Base-by-base conservation (phyloP, 2,888 invertebrate species). In the Choristoneura rosaceana region DNA sequence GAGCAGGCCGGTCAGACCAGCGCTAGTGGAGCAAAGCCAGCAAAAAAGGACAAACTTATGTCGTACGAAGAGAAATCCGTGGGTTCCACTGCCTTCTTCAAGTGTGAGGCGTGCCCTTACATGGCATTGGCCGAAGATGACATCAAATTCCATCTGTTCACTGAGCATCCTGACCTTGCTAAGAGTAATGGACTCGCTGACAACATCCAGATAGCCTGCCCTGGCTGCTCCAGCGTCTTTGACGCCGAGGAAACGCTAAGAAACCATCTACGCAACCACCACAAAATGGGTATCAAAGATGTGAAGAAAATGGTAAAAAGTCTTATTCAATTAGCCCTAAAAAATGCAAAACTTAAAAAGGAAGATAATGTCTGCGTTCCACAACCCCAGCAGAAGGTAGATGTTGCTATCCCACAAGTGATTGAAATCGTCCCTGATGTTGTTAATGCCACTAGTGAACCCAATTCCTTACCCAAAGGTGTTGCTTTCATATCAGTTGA, bases 151-250 rank as follows among this genome's bases (percentile, higher is more conserved):
- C 95, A 95, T 77, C 81, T 95, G 61, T 93, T 94, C 76, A 92
- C 91, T 5, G 87, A 86, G 3, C 95, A 95, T 76, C 91, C 92
- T 2, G 90, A 90, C 3, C 80, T 92, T 12, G 90, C 95, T 12
- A 94, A 92, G 80, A 94, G 88, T 66, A 95, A 95, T 81, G 94
- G 94, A 38, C 86, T 94, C 0, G 92, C 93, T 33, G 94, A 95
- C 80, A 90, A 95, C 77, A 90, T 94, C 69, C 94, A 95, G 74
- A 91, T 96, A 8, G 92, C 92, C 76, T 97, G 97, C 80, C 96
- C 96, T 14, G 96, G 96, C 9, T 97, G 96, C 81, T 85, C 93
- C 0, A 96, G 96, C 82, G 87, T 95, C 2, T 96, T 96, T 81
- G 95, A 95, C 79, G 95, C 95, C 10, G 95, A 95, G 79, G 94